phyloP scores from a whole-genome alignment of 2,113 vertebrate species.

The Sylvia atricapilla region DNA sequence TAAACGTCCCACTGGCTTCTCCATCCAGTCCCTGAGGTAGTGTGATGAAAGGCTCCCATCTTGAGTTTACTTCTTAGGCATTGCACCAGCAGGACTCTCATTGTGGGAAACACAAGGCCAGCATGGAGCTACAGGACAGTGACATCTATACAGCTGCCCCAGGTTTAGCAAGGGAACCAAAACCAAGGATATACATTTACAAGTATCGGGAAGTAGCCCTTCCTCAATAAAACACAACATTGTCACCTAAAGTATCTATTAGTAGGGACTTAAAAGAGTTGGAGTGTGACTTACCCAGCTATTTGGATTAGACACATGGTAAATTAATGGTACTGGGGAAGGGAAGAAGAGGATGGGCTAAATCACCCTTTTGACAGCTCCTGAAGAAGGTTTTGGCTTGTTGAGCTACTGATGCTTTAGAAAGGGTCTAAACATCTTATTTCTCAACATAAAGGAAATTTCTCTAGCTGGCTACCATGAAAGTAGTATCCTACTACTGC shows the following conservation, averaged over 20 bases:
- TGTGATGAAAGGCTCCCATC: not conserved
- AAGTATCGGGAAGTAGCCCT: constrained; percentile 31
- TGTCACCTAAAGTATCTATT: constrained; percentile 56
- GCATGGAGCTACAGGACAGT: not conserved
- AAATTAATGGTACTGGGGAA: constrained; percentile 18
- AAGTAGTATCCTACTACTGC: not conserved
- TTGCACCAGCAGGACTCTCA: not conserved
- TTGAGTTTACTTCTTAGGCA: not conserved
- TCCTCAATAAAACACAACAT: constrained; percentile 55
- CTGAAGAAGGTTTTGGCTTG: constrained; percentile 30
- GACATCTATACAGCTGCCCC: not conserved
- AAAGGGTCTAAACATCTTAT: not conserved
- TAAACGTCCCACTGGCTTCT: not conserved
- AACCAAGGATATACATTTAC: not conserved
- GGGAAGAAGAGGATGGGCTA: not conserved
- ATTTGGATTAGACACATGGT: constrained; percentile 47
- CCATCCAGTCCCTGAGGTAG: not conserved
- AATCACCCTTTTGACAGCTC: constrained; percentile 29
- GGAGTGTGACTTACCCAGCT: not conserved
- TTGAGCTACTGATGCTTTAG: not conserved
- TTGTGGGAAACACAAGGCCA: not conserved
- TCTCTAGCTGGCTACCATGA: not conserved
- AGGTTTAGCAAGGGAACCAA: not conserved
- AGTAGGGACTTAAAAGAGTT: constrained; percentile 48
- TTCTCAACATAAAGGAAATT: not conserved